phyloP scores from a whole-genome alignment of 2,113 vertebrate genomes.

The Urocitellus parryii region DNA sequence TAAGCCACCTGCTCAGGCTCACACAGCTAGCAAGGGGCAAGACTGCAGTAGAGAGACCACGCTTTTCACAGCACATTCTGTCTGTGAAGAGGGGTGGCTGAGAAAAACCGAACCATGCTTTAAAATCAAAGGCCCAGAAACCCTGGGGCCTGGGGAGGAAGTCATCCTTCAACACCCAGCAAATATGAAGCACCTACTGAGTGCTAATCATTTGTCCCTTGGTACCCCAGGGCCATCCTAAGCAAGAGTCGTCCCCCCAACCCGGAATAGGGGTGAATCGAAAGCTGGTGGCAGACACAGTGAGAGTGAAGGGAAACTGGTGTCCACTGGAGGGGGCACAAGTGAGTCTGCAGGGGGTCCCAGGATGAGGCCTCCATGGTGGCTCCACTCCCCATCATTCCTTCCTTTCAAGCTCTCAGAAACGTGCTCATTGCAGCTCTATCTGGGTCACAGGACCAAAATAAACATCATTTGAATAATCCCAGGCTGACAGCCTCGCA shows the following conservation, averaged over 20 bases:
- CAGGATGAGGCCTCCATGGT: neutral
- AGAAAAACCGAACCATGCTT: neutral
- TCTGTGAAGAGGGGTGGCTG: neutral
- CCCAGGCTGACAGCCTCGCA: slow-evolving; percentile 53
- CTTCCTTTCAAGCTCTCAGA: neutral
- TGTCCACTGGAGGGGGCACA: slow-evolving; percentile 22
- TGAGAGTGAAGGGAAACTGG: neutral
- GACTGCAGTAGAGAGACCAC: neutral
- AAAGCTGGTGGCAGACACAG: neutral
- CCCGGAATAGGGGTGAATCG: neutral
- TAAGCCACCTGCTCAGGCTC: neutral
- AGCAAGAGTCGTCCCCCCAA: neutral
- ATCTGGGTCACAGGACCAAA: slow-evolving; percentile 64
- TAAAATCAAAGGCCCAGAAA: neutral
- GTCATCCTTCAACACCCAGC: neutral
- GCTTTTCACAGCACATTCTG: neutral
- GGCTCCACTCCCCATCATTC: neutral
- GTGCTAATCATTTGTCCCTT: too few species aligned
- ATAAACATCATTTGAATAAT: slow-evolving; percentile 79
- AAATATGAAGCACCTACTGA: neutral
- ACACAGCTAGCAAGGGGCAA: neutral
- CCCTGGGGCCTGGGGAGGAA: neutral
- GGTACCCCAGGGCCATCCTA: neutral
- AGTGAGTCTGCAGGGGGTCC: neutral
- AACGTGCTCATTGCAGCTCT: neutral